Evolutionary conservation across 2,113 vertebrate species (phyloP), one percentile per base, ranked within the genome.

Genomic region (Cinclus mexicanus): DNA sequence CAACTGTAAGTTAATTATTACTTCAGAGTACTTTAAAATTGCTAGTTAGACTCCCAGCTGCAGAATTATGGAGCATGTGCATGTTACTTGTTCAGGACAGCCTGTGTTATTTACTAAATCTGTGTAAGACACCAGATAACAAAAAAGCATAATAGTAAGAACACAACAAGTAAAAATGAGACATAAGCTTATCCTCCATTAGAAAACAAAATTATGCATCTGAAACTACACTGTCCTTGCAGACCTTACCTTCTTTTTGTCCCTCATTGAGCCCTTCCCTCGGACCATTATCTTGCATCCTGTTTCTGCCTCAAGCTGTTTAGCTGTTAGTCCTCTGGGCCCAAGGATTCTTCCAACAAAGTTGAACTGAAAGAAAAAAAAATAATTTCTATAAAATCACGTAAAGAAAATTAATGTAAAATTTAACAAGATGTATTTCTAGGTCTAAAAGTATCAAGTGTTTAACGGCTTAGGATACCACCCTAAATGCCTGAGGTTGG

Each of bases 281-380:
- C 99, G 99, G 94, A 99, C 99, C 99, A 99, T 99, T 83, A 99
- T 99, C 97, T 99, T 99, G 98, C 99, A 99, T 98, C 99, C 99
- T 26, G 99, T 99, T 98, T 99, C 99, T 78, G 99, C 99, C 94
- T 99, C 99, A 94, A 99, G 98, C 82, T 99, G 99, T 94, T 99
- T 99, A 77, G 99, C 99, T 59, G 99, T 99, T 96, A 99, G 98
- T 96, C 99, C 99, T 92, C 99, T 98, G 29, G 99, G 99, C 90
- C 99, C 99, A 97, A 99, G 98, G 98, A 99, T 99, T 98, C 99
- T 98, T 97, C 99, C 99, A 81, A 99, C 99, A 94, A 99, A 99
- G 98, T 99, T 99, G 96, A 99, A 99, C 99, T 99, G 77, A 42
- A 59, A 20, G 37, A 47, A 61, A 84, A 78, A 57, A 57, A 26